A percentile compares a stretch with the other conserved stretches of the same genome.
Evolutionary conservation across 2,797 vertebrate species (phyloP).

Genomic region (Lateolabrax maculatus): DNA sequence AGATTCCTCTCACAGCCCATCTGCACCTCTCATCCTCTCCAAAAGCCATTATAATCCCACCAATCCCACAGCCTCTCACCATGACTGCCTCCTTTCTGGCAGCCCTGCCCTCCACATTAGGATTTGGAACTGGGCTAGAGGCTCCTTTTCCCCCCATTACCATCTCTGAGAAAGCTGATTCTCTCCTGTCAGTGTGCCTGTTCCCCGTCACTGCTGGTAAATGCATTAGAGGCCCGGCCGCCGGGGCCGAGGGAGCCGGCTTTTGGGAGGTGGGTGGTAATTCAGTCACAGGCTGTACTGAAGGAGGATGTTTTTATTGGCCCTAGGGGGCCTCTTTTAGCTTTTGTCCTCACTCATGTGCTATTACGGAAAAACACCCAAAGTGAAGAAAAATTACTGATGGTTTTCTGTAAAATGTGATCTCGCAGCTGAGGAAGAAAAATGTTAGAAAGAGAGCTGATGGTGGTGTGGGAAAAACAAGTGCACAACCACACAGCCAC

Average conservation of each 20-base stretch:
- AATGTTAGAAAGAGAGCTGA: constrained; percentile 10
- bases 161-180: constrained; percentile 62
- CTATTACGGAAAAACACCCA: constrained; percentile 39
- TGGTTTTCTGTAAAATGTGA: constrained; percentile 38
- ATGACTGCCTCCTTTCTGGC: constrained; percentile 62
- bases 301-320: constrained; percentile 57
- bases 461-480: not conserved
- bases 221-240: constrained; percentile 49
- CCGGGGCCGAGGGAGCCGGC: constrained; percentile 23
- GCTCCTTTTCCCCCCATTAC: constrained; percentile 50
- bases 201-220: constrained; percentile 49
- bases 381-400: constrained; percentile 41
- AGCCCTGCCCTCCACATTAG: constrained; percentile 62
- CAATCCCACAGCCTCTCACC: constrained; percentile 61
- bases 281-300: constrained; percentile 40
- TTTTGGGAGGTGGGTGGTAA: constrained; percentile 53
- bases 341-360: constrained; percentile 47
- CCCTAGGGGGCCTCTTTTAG: constrained; percentile 39
- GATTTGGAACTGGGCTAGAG: constrained; percentile 59
- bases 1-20: constrained; percentile 67
- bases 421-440: constrained; percentile 17
- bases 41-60: constrained; percentile 69
- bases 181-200: constrained; percentile 50
- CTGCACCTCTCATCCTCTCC: constrained; percentile 69
- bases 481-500: not conserved